Base-by-base conservation (phyloP, 2,888 invertebrate species). In the Stegana nigrithorax region DNA sequence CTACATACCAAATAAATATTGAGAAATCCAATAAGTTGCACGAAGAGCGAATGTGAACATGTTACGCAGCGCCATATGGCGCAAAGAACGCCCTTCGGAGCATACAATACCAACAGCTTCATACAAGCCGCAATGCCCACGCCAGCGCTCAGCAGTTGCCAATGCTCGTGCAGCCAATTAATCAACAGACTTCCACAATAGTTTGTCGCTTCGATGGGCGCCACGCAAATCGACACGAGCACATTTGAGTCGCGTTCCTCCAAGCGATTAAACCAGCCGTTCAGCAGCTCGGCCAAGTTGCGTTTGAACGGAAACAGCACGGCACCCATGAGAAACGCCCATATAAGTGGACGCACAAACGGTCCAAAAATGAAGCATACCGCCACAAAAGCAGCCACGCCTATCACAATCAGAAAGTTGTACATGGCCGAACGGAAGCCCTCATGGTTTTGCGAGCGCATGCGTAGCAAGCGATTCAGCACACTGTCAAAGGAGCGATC, bases 241-340 rank as follows among this genome's bases (percentile, higher is more conserved):
- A 93, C 87, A 71, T 92, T 92, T 4, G 89, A 90, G 67, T 90
- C 88, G 0, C 90, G 88, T 65, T 89, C 88, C 77, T 93, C 91
- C 44, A 92, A 82, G 59, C 88, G 87, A 75, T 89, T 88, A 80
- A 95, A 92, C 96, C 96, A 96, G 69, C 90, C 88, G 73, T 92
- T 91, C 21, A 95, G 88, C 65, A 89, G 87, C 64, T 90, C 90
- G 0, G 95, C 91, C 47, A 97, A 85, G 61, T 90, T 91, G 66
- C 92, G 89, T 85, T 98, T 98, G 80, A 97, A 92, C 0, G 98
- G 98, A 85, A 97, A 96, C n/a, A 98, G 88, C 39, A 97, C 93
- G 0, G 97, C 96, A n/a, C 99, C 99, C 77, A 97, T 95, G 29
- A 99, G 87, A 62, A 97, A 87, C 0, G 98, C 97, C 98, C 98